Conservation (phyloP, 2,888 invertebrate species). For the Chrysolina haemoptera region DNA sequence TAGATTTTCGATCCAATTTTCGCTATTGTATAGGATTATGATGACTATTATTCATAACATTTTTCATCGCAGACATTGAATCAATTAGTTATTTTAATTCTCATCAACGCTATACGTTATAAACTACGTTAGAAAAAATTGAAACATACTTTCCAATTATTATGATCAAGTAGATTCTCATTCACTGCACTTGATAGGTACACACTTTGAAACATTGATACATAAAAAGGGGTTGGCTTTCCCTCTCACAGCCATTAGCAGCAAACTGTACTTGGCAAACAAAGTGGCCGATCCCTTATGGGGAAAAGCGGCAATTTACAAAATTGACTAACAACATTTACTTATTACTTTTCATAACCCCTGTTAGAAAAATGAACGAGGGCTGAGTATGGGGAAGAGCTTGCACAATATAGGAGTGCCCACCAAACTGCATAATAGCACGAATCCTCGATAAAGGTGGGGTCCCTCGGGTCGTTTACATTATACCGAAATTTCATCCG, state of each 20-base stretch:
- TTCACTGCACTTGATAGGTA: no score
- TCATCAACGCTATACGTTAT: no score
- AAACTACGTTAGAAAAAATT: no score
- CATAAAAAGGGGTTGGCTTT: background rate
- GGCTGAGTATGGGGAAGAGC: conserved; percentile 2
- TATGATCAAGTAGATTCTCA: no score
- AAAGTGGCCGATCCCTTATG: conserved; percentile 15
- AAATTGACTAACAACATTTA: conserved; percentile 21
- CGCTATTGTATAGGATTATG: no score
- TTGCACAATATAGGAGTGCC: conserved; percentile 19
- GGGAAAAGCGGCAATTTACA: conserved; percentile 7
- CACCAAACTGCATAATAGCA: conserved; percentile 16
- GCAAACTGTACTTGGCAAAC: conserved; percentile 18
- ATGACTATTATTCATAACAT: no score
- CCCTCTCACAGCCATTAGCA: background rate
- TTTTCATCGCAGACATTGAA: no score
- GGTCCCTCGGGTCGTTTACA: background rate
- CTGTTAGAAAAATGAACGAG: conserved; percentile 14
- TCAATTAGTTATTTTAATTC: no score
- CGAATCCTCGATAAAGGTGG: conserved; percentile 14
- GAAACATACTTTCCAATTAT: no score
- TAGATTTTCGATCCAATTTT: no score
- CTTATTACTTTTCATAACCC: conserved; percentile 22
- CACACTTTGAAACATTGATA: background rate
- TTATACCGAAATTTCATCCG: background rate